These are phyloP conservation scores for Scaptodrosophila lebanonensis DNA, from an alignment of 1,140 invertebrate genomes.

Conservation along the genomic window DNA sequence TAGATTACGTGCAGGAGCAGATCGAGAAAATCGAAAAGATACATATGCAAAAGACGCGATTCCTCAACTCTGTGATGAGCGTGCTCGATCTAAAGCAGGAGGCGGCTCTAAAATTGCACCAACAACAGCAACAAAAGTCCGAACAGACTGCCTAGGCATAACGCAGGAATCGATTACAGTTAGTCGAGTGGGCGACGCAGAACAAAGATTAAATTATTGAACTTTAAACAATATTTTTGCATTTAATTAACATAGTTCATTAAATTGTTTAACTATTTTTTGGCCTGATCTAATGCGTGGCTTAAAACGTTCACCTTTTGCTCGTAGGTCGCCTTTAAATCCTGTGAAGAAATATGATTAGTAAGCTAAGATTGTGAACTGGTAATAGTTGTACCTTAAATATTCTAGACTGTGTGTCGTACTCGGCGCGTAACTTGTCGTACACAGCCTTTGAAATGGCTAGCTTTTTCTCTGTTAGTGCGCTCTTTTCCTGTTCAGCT, in stretches of 20 bases:
- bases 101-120: conserved; percentile 55
- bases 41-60: conserved; percentile 90
- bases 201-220: conserved; percentile 65
- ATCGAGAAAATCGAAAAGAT: conserved; percentile 95
- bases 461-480: conserved; percentile 83
- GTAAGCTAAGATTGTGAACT: background rate
- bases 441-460: conserved; percentile 83
- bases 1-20: conserved; percentile 93
- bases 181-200: conserved; percentile 10
- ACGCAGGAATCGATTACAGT: background rate
- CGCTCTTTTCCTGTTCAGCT: conserved; percentile 83
- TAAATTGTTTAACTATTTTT: conserved; percentile 64
- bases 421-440: conserved; percentile 85
- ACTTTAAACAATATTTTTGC: conserved; percentile 55
- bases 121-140: conserved; percentile 40
- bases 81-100: conserved; percentile 83
- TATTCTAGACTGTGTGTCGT: conserved; percentile 84
- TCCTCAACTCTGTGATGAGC: conserved; percentile 87
- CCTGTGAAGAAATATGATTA: conserved; percentile 24
- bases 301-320: conserved; percentile 65
- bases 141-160: conserved; percentile 27
- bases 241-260: conserved; percentile 70
- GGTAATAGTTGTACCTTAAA: conserved; percentile 79
- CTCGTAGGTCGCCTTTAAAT: conserved; percentile 66
- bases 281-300: conserved; percentile 59